A percentile compares a stretch with the other conserved stretches of the same genome.
phyloP scores from a whole-genome alignment of 2,888 invertebrate genomes.

The Ceratothoa steindachneri region DNA sequence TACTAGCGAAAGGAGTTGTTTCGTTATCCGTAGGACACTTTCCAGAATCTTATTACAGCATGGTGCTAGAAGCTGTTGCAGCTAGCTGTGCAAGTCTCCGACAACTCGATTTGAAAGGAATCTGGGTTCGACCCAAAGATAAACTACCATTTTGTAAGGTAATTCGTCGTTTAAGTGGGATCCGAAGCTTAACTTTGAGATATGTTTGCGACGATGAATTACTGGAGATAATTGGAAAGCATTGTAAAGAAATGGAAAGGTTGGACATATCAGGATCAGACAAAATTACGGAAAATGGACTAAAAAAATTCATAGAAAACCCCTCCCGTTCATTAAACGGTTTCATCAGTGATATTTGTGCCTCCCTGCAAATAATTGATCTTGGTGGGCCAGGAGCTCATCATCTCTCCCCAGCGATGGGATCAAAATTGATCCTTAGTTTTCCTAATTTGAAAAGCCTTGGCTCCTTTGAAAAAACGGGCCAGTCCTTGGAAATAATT shows the following conservation, averaged over 20 bases:
- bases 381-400: constrained; percentile 41
- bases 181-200: constrained; percentile 30
- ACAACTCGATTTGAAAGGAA: constrained; percentile 34
- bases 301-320: constrained; percentile 28
- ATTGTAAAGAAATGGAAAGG: constrained; percentile 30
- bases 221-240: constrained; percentile 35
- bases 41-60: constrained; percentile 35
- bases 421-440: constrained; percentile 22
- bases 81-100: constrained; percentile 29
- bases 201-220: constrained; percentile 43
- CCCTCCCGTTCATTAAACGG: constrained; percentile 12
- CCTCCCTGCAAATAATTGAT: constrained; percentile 35
- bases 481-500: constrained; percentile 25
- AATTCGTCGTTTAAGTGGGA: constrained; percentile 20
- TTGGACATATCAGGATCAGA: constrained; percentile 38
- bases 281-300: constrained; percentile 32
- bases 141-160: constrained; percentile 25
- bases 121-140: constrained; percentile 37
- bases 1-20: constrained; percentile 39
- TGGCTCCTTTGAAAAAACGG: constrained; percentile 37
- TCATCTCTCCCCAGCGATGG: constrained; percentile 19
- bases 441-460: constrained; percentile 37
- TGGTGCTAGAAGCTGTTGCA: constrained; percentile 30
- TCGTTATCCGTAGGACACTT: constrained; percentile 33
- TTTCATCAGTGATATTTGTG: not conserved